phyloP scores from a whole-genome alignment of 2,113 vertebrate genomes.

The Engraulis encrasicolus region DNA sequence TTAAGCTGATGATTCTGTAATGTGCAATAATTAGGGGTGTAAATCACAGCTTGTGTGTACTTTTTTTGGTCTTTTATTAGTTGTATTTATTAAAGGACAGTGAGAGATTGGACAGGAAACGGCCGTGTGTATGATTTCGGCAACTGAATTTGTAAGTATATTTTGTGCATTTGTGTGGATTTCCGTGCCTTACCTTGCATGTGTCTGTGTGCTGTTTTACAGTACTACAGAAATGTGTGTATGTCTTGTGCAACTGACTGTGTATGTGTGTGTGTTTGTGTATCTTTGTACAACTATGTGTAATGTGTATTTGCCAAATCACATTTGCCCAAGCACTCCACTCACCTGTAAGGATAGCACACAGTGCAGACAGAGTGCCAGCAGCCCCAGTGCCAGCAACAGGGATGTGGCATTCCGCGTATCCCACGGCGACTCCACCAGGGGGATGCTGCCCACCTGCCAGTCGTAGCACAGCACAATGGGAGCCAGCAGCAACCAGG shows the following conservation, averaged over 20 bases:
- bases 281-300: not conserved
- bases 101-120: no score
- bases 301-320: not conserved
- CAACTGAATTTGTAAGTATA: not conserved
- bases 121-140: not conserved
- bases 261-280: not conserved
- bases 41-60: no score
- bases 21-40: no score
- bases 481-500: constrained; percentile 90
- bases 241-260: not conserved
- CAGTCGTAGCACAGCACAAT: constrained; percentile 94
- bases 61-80: no score
- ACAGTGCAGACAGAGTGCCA: constrained; percentile 80
- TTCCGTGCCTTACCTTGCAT: not conserved
- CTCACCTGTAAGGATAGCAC: constrained; percentile 84
- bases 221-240: no score
- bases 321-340: not conserved
- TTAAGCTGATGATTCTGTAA: not conserved
- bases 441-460: constrained; percentile 96
- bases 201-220: no score
- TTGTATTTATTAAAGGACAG: no score
- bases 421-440: constrained; percentile 89
- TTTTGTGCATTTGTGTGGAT: not conserved
- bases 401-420: constrained; percentile 82
- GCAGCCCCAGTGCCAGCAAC: constrained; percentile 77